phyloP scores from a whole-genome alignment of 2,888 invertebrate genomes.

The Lasiommata megera region DNA sequence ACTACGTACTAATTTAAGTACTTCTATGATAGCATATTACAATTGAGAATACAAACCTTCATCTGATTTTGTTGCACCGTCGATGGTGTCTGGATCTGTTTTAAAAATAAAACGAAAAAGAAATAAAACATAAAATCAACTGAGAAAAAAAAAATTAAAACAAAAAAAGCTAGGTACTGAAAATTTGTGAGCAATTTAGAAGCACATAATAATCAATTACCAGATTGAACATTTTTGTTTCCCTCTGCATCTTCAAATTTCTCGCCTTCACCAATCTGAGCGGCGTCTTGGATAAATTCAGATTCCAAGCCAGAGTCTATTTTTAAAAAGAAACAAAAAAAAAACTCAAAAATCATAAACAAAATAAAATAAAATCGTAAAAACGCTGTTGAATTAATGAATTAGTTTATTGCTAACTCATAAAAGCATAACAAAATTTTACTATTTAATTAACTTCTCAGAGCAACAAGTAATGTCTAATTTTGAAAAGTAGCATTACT shows the following conservation, averaged over 20 bases:
- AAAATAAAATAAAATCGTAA: conserved; percentile 40
- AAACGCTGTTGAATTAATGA: background rate
- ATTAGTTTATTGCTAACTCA: too few relatives aligned
- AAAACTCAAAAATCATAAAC: conserved; percentile 36
- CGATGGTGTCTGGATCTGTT: conserved; percentile 71
- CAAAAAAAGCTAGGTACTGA: conserved; percentile 31
- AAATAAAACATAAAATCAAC: conserved; percentile 39
- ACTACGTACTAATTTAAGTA: too few relatives aligned
- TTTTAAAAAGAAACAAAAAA: conserved; percentile 45
- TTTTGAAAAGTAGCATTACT: too few relatives aligned
- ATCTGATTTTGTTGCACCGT: conserved; percentile 57
- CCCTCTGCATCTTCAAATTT: conserved; percentile 74
- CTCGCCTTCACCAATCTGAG: conserved; percentile 68
- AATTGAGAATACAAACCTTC: conserved; percentile 63
- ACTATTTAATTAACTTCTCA: too few relatives aligned
- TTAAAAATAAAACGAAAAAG: conserved; percentile 47
- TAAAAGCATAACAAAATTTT: too few relatives aligned
- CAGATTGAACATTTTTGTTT: conserved; percentile 78
- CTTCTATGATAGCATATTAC: too few relatives aligned
- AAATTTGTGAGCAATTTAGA: conserved; percentile 12
- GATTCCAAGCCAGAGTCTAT: conserved; percentile 85
- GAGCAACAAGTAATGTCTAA: too few relatives aligned
- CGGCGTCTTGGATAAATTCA: conserved; percentile 82
- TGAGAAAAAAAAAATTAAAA: conserved; percentile 26
- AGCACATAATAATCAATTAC: conserved; percentile 53